Evolutionary conservation across 2,113 vertebrate species (phyloP), one percentile per base, ranked within the genome.

Genomic region (Casuarius casuarius): DNA sequence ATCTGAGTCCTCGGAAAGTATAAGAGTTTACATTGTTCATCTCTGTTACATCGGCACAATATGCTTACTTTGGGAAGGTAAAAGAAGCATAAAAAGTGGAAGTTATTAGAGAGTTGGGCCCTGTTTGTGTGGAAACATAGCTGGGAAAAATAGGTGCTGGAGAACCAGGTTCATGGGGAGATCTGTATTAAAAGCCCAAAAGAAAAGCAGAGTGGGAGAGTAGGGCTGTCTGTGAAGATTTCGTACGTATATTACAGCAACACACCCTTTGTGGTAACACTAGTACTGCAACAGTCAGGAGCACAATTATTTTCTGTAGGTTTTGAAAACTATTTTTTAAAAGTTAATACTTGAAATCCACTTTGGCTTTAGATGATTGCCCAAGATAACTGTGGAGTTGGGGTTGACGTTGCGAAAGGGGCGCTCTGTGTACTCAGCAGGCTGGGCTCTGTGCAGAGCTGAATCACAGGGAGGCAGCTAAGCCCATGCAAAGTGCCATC

Each of bases 371-470:
- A 84, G 46, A n/a, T 19, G 56, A 23, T 21, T 79, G 49, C 63
- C 44, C 48, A n/a, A 0, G 1, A 18, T 16, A 54, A 10, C 21
- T 23, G 28, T 25, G 38, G 51, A 26, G 49, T 5, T 12, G 48
- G 33, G 33, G 29, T 44, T 66, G 83, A 19, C 18, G 33, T 20
- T 28, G 18, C 49, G 38, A 12, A 68, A 51, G 52, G 31, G n/a
- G 10, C 19, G 2, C 15, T 38, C 7, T 0, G 0, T 56, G 52
- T 49, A 33, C 23, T 11, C 40, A 56, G 44, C 46, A 62, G 38
- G 33, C 48, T 38, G 76, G 28, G 44, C 68, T 48, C 18, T 15
- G 28, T 22, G 2, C 40, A 58, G 67, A 42, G 4, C 72, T 80
- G 67, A 9, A 9, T 23, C 28, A 23, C 3, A 23, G 48, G 61